A percentile compares a stretch with the other conserved stretches of the same genome.
These are phyloP conservation scores for Trisateles emortualis DNA, from an alignment of 2,888 invertebrate genomes.

Conservation along the genomic window DNA sequence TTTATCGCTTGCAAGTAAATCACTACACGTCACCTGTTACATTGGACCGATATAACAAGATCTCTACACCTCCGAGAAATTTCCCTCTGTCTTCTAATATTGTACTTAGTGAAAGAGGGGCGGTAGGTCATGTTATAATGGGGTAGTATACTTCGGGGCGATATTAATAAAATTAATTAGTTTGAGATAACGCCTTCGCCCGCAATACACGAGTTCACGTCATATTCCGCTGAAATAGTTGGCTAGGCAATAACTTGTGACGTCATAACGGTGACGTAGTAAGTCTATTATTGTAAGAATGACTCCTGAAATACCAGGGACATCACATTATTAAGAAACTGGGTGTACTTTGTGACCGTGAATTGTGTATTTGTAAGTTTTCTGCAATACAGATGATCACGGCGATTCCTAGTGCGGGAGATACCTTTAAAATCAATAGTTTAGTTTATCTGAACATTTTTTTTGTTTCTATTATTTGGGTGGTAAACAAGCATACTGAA, in stretches of 20 bases:
- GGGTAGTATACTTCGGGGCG: conserved; percentile 47
- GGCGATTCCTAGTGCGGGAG: no score
- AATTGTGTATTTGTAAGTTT: no score
- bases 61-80: conserved; percentile 26
- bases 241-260: conserved; percentile 16
- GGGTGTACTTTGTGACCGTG: no score
- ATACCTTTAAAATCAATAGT: no score
- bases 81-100: conserved; percentile 7
- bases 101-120: conserved; percentile 17
- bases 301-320: no score
- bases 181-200: conserved; percentile 58
- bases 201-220: conserved; percentile 32
- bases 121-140: conserved; percentile 46
- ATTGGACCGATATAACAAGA: conserved; percentile 54
- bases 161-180: conserved; percentile 72
- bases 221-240: conserved; percentile 31
- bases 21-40: conserved; percentile 60
- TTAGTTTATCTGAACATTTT: no score
- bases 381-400: no score
- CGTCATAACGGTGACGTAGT: no score
- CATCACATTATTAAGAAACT: no score
- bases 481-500: no score
- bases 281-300: no score
- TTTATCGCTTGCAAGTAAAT: conserved; percentile 65
- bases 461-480: no score